Evolutionary conservation across 2,797 vertebrate species (phyloP), one percentile per base, ranked within the genome.

Genomic region (Coilia nasus): DNA sequence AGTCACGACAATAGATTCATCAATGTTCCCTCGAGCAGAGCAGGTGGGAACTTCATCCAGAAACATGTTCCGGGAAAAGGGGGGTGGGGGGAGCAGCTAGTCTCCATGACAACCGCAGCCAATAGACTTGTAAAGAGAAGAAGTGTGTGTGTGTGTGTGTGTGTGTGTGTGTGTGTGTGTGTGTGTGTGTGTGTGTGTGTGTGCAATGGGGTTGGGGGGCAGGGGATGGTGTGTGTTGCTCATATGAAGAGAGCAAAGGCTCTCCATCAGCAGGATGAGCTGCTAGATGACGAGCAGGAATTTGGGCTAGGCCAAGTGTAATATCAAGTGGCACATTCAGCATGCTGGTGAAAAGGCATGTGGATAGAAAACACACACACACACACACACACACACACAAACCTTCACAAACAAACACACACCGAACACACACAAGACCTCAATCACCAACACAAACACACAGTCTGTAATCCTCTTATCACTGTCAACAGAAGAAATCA

Each of bases 31-130:
- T 28, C 23, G 64, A 28, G 28, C 25, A 31, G 67, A 71, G 28
- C 67, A 71, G 67, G 14, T 17, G 67, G 67, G 28, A 71, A 31
- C 64, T 23, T 64, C 60, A 64, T 64, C 60, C 23, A 64, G n/a
- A 10, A 25, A 25, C 60, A 64, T 64, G n/a, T 64, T 25, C 50
- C 50, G 50, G 50, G 50, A 54, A 54, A 54, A 54, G 50, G 50
- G 50, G 50, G 60, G 0, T 7, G 28, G 28, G 15, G 28, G 28
- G 6, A 23, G 35, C 14, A 75, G 31, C 67, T 15, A 71, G 64
- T 75, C 67, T 75, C 67, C 67, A 75, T 75, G 67, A 41, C 67
- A 75, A 75, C 67, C 67, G 35, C 64, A 31, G 28, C 64, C 64
- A 15, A 71, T 71, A 31, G 3, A 75, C 23, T 35, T 35, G 67